Conservation (phyloP, 1,140 invertebrate genomes). For the fruit fly (Drosophila melanogaster) region Release_6_plus_ISO1_MT NT_033777.3:10388501-10389000, state of each 20-base stretch:
- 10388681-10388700: slow-evolving; percentile 74
- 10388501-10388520: slow-evolving; percentile 44
- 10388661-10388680: slow-evolving; percentile 22
- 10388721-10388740: slow-evolving; percentile 15
- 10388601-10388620: slow-evolving; percentile 64
- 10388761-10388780: slow-evolving; percentile 55
- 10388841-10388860: slow-evolving; percentile 51
- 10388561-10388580: slow-evolving; percentile 30
- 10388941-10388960: slow-evolving; percentile 46
- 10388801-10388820: slow-evolving; percentile 13
- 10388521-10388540: slow-evolving; percentile 79
- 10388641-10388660: slow-evolving; percentile 64
- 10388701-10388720: slow-evolving; percentile 36
- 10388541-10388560: slow-evolving; percentile 73
- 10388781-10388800: slow-evolving; percentile 35
- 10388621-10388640: slow-evolving; percentile 51
- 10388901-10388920: slow-evolving; percentile 31
- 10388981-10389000: slow-evolving; percentile 33
- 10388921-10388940: slow-evolving; percentile 43
- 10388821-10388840: slow-evolving; percentile 42
- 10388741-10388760: slow-evolving; percentile 34
- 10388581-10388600: slow-evolving; percentile 53
- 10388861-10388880: slow-evolving; percentile 18
- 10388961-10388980: slow-evolving; percentile 64
- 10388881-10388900: slow-evolving; percentile 61